These are phyloP conservation scores for zebrafish (Danio rerio) DNA, from an alignment of 2,113 vertebrate genomes.

Conservation along the genomic window DNA sequence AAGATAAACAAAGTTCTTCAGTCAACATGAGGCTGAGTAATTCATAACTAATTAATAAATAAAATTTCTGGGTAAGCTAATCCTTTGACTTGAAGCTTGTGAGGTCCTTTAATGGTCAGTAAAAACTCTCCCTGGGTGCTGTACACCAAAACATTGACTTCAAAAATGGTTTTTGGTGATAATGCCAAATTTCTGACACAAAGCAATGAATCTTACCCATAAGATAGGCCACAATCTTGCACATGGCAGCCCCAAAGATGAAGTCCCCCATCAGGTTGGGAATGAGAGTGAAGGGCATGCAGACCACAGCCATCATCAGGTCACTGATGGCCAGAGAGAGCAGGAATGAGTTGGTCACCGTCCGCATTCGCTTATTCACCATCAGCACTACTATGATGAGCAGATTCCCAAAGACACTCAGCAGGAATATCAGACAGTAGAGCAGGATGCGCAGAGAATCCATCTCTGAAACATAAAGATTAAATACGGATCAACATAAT, in stretches of 20 bases:
- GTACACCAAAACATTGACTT: too few relatives aligned
- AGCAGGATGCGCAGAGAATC: slow-evolving; percentile 85
- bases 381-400: slow-evolving; percentile 90
- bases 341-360: slow-evolving; percentile 94
- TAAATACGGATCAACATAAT: not conserved
- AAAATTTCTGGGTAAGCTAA: too few relatives aligned
- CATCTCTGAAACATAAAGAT: slow-evolving; percentile 75
- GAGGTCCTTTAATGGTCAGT: too few relatives aligned
- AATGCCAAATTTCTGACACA: not conserved
- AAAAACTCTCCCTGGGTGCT: too few relatives aligned
- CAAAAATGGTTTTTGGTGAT: too few relatives aligned
- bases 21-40: too few relatives aligned
- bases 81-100: too few relatives aligned
- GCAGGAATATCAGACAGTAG: slow-evolving; percentile 87
- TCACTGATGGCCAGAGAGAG: slow-evolving; percentile 94
- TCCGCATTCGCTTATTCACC: slow-evolving; percentile 89
- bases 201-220: slow-evolving; percentile 83
- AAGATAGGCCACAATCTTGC: slow-evolving; percentile 91
- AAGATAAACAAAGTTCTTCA: too few relatives aligned
- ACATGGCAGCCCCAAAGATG: slow-evolving; percentile 91
- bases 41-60: too few relatives aligned
- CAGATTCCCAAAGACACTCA: slow-evolving; percentile 89
- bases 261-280: slow-evolving; percentile 93
- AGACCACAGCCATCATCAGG: slow-evolving; percentile 90
- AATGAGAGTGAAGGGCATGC: slow-evolving; percentile 95